Evolutionary conservation across 2,113 vertebrate species (phyloP), one percentile per base, ranked within the genome.

Genomic region (Trinectes maculatus): DNA sequence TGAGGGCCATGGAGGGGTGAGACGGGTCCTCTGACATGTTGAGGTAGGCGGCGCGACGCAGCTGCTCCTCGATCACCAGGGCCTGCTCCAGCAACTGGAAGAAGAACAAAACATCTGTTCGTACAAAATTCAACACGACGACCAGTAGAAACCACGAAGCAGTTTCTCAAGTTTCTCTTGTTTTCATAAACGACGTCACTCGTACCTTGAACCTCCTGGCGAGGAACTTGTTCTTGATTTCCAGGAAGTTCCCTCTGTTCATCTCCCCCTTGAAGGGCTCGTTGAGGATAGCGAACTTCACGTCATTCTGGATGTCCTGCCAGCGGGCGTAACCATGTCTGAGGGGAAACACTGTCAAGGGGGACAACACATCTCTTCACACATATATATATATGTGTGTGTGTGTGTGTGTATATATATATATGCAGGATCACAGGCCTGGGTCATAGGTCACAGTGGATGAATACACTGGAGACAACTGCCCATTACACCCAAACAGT

Each of bases 141-240:
- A 31, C 8, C 29, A 31, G 4, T 4, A 31, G 8, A 31, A 31
- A 31, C 29, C 29, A 31, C 8, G 8, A 31, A 31, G 8, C 4
- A 31, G 29, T 4, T 31, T 31, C 29, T 31, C 29, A n/a, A n/a
- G 29, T 31, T 31, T 31, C 29, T 31, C 29, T 8, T n/a, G n/a
- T n/a, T 5, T 31, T 8, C 8, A 31, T 31, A 31, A 31, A 3
- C 33, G 10, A 8, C 10, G 33, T 34, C 2, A 34, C 10, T 31
- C 16, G 0, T 43, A 99, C 98, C 95, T 99, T 99, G 77, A 99
- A 99, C 68, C 98, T 94, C 76, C 98, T 90, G 66, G 98, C 98
- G 80, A 99, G 93, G 88, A 99, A 99, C 74, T 98, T 99, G 93
- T 99, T 99, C 91, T 99, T 99, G 90, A 99, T 99, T 87, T 99